Base-by-base conservation (phyloP, 2,888 invertebrate genomes). In the Trachelus stipa region DNA sequence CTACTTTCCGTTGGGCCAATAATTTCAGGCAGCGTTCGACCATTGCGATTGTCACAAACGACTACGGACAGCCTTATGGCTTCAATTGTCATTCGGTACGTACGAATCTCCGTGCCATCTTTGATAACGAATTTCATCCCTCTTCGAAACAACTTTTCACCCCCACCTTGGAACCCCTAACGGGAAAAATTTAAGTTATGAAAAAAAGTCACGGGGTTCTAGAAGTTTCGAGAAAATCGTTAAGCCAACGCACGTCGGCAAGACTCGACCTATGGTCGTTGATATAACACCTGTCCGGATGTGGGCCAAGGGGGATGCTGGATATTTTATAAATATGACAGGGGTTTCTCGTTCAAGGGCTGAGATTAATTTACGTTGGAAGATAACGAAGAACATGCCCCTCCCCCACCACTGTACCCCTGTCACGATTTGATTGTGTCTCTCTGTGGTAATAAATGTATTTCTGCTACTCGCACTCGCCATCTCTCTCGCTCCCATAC, bases 301-400 rank as follows among this genome's bases (percentile, higher is more conserved):
- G 71, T 31, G 33, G 34, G 12, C 1, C 6, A 6, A 11, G n/a
- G 11, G 15, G 78, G 78, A 75, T 75, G 75, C 76, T 73, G 82
- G 85, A 85, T 85, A 86, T 90, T 89, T 88, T 86, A 84, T 85
- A 87, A 86, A 87, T 87, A 89, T 90, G 78, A 78, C 78, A 76
- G 75, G 78, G 78, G 76, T 73, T 78, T 78, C 78, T 78, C 78
- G 78, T 71, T 78, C 73, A 56, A 31, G 73, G 82, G 80, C 83
- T 79, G 86, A 90, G 90, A 91, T 91, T 90, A 90, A 91, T 91
- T 90, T 88, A 87, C 88, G 88, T 85, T 86, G 85, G 86, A 87
- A 90, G 91, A 91, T 90, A 91, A 90, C 89, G 89, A 90, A 88
- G 88, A 89, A 87, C 88, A 82, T 31, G 40, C 76, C 78, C 75